Base-by-base conservation (phyloP, 1,140 invertebrate genomes). In the Antheraea pernyi region DNA sequence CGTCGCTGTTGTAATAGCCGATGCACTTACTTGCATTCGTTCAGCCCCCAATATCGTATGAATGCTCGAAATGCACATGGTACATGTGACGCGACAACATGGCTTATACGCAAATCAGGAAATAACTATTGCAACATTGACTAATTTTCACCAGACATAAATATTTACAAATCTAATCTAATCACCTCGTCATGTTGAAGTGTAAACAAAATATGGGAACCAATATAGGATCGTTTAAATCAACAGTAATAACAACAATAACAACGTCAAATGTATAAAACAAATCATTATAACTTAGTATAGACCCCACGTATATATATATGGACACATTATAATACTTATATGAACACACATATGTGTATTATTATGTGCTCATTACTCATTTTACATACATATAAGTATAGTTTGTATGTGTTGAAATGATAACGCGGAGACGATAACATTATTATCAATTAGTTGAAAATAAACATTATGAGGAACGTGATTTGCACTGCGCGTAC, bases 121-220 rank as follows among this genome's bases (percentile, higher is more conserved):
- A 61, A 61, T 61, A 63, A 37, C 61, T 63, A 37, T 37, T n/a
- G 37, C 30, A 36, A 63, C 61, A 37, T 16, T 36, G 18, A 63
- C 11, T 37, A 30, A 63, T 63, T 63, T 36, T 63, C 59, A 30
- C 19, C 59, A 19, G 59, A 30, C 59, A 30, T 30, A 42, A 42
- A 42, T n/a, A 30, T 30, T 30, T 42, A 42, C 39, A 42, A 10
- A 53, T 16, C 16, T 53, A 53, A 16, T 16, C 13, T 53, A 53
- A 53, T 16, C 7, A n/a, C 46, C 46, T 6, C 16, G 16, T 53
- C 10, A 13, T 53, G 0, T 53, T 7, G 5, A 53, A 53, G 4
- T 53, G 46, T n/a, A 53, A 13, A 53, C 16, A 16, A 9, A 53
- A 13, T 53, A 53, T 16, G 46, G 46, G 16, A 16, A 53, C 13